A percentile compares a stretch with the other conserved stretches of the same genome.
Evolutionary conservation across 1,140 invertebrate genomes (phyloP).

Genomic region (Adelges cooleyi): DNA sequence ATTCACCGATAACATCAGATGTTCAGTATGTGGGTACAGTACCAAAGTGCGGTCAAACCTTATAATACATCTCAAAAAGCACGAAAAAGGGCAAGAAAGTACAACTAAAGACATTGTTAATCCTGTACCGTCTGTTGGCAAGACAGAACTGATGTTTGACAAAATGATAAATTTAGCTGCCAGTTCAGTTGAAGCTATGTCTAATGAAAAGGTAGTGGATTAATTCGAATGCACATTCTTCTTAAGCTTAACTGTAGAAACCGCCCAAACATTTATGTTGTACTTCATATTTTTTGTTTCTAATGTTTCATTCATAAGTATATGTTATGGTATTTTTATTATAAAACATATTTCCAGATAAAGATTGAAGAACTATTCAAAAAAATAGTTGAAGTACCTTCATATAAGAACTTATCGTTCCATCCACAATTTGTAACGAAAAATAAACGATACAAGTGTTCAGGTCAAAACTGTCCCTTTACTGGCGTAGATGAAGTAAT

Average conservation of each 20-base stretch:
- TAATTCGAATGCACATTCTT: no score
- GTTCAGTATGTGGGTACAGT: slow-evolving; percentile 24
- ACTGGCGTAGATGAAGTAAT: not conserved
- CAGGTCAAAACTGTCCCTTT: not conserved
- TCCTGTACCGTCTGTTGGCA: slow-evolving; percentile 64
- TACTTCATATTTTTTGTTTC: no score
- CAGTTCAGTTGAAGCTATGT: slow-evolving; percentile 42
- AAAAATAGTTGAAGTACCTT: slow-evolving; percentile 7
- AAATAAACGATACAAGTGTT: not conserved
- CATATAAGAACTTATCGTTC: not conserved
- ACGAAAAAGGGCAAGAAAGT: slow-evolving; percentile 50
- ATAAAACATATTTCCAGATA: slow-evolving; percentile 1
- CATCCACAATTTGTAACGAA: not conserved
- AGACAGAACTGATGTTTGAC: slow-evolving; percentile 67
- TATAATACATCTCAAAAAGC: slow-evolving; percentile 55
- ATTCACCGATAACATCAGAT: slow-evolving; percentile 20
- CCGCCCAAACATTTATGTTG: no score
- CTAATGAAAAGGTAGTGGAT: not conserved
- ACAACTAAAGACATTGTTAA: slow-evolving; percentile 48
- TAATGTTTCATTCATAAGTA: no score
- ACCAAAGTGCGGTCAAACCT: slow-evolving; percentile 54
- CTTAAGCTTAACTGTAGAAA: no score
- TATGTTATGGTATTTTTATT: no score
- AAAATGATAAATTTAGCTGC: slow-evolving; percentile 70
- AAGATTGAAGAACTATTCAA: slow-evolving; percentile 1